A percentile compares a stretch with the other conserved stretches of the same genome.
These are phyloP conservation scores for Chalcis sispes DNA, from an alignment of 2,888 invertebrate genomes.

Conservation along the genomic window DNA sequence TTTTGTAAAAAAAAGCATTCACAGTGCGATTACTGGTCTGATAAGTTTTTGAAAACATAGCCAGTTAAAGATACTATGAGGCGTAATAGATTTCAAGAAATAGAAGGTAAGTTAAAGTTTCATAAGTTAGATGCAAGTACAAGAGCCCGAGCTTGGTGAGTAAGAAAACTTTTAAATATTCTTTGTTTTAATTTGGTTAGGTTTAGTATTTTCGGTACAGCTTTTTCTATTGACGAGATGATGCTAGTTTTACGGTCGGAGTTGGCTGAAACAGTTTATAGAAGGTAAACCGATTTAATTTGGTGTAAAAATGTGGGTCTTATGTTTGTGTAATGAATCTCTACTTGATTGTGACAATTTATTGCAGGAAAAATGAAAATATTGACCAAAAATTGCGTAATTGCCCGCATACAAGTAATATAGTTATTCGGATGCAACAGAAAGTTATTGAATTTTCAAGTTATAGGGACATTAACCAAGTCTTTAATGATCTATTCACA, in stretches of 20 bases:
- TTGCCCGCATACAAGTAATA: too few species aligned
- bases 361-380: too few species aligned
- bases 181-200: constrained; percentile 27
- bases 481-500: too few species aligned
- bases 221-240: constrained; percentile 36
- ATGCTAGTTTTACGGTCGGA: constrained; percentile 14
- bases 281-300: too few species aligned
- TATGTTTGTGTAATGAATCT: constrained; percentile 18
- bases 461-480: too few species aligned
- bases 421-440: too few species aligned
- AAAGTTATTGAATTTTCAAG: too few species aligned
- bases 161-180: constrained; percentile 1
- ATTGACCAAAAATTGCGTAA: too few species aligned
- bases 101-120: constrained; percentile 19
- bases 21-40: constrained; percentile 18
- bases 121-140: neutral
- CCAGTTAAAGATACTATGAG: constrained; percentile 6
- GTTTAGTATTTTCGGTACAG: too few species aligned
- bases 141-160: constrained; percentile 23
- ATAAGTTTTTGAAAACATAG: neutral
- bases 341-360: too few species aligned
- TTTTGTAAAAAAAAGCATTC: constrained; percentile 9
- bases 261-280: constrained; percentile 15
- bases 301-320: constrained; percentile 30
- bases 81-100: neutral